Evolutionary conservation across 2,888 invertebrate species (phyloP), one percentile per base, ranked within the genome.

Genomic region (Cephus nigrinus): DNA sequence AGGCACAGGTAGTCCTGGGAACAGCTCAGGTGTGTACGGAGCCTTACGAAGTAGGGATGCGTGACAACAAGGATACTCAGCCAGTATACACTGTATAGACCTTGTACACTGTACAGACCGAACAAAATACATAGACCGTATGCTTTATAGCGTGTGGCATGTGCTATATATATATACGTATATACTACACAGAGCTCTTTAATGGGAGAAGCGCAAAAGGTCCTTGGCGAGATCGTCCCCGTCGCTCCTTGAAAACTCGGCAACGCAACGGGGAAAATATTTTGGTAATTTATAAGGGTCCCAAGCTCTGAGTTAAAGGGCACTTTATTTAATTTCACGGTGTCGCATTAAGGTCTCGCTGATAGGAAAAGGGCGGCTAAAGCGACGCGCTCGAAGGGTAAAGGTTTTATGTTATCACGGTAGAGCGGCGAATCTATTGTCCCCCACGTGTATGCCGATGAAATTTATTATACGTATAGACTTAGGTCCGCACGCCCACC

Each of bases 241-340:
- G 40, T 40, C 40, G 40, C 40, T 40, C 23, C 40, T 40, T 23
- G 40, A 40, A 40, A 40, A 23, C 40, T n/a, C 32, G 68, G 75
- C 40, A 74, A 55, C 76, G 68, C 72, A 75, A 76, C 77, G 72
- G 76, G 75, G 11, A 34, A 71, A 77, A 78, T 77, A 80, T 78
- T 81, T 78, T 73, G 68, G 75, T 76, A 76, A 80, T 80, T 73
- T 78, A 78, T 79, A 80, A 76, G 73, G 36, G 69, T 75, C 76
- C 69, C 76, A 68, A 75, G 78, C 71, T 12, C 15, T 32, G 68
- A 78, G 76, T 80, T 81, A 79, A 81, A 79, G 79, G 72, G 79
- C 77, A 78, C 81, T 80, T 80, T 78, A 80, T 79, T 81, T 77
- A 81, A 81, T 77, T 76, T 79, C 77, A 75, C 36, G 72, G 77